Conservation (phyloP, 2,113 vertebrate genomes). For the Sterrhoptilus dennistouni region DNA sequence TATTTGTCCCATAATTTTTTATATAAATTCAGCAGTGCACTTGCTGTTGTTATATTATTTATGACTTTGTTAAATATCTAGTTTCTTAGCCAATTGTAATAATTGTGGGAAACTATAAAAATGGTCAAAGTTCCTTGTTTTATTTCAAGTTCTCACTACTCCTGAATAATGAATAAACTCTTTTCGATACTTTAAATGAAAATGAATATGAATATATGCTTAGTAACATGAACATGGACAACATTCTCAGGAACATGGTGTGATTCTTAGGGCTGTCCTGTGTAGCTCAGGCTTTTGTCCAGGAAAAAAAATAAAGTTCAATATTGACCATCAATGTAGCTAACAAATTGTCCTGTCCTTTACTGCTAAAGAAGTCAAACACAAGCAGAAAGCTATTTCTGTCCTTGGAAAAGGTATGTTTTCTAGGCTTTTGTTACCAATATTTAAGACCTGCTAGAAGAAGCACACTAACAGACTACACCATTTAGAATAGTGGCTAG, state of each 20-base stretch:
- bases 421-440: neutral
- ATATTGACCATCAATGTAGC: neutral
- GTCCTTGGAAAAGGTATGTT: neutral
- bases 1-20: neutral
- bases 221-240: neutral
- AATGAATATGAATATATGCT: neutral
- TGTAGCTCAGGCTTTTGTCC: neutral
- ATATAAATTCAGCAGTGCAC: neutral
- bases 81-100: neutral
- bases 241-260: neutral
- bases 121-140: neutral
- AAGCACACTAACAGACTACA: neutral
- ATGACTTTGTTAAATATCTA: neutral
- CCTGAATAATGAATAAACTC: neutral
- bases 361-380: neutral
- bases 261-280: neutral
- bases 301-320: neutral
- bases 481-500: neutral
- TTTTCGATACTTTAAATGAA: neutral
- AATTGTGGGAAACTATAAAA: neutral
- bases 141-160: neutral
- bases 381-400: neutral
- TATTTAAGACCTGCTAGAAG: neutral
- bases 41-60: neutral
- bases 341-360: neutral